A percentile compares a stretch with the other conserved stretches of the same genome.
These are phyloP conservation scores for Cydia fagiglandana DNA, from an alignment of 1,140 invertebrate species.

Conservation along the genomic window DNA sequence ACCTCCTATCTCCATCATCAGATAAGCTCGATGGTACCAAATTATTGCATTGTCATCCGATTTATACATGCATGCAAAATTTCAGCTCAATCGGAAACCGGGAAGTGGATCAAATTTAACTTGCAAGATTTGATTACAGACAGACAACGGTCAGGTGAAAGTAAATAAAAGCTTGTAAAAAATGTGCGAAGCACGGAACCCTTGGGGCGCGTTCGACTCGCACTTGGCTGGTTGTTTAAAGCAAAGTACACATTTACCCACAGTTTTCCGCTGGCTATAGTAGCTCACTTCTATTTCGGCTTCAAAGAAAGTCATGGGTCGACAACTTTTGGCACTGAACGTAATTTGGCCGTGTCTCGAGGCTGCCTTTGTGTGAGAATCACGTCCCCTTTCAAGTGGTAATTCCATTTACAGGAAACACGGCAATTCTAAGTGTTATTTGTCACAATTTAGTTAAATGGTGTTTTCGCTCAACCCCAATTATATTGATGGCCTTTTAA, in stretches of 20 bases:
- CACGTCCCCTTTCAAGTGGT: slow-evolving; percentile 19
- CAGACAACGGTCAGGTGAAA: no score
- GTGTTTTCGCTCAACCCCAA: background rate
- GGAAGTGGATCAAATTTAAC: no score
- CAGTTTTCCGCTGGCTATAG: background rate
- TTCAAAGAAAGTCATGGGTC: slow-evolving; percentile 31
- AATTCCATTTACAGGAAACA: slow-evolving; percentile 19
- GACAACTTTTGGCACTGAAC: slow-evolving; percentile 23
- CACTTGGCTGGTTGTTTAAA: no score
- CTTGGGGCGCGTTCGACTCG: background rate
- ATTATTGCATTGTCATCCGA: no score
- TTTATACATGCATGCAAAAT: no score
- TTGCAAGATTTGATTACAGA: no score
- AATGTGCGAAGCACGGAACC: no score
- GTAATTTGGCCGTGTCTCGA: slow-evolving; percentile 2
- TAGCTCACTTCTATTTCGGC: slow-evolving; percentile 9
- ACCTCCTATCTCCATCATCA: no score
- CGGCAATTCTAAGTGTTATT: slow-evolving; percentile 19
- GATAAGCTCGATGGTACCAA: no score
- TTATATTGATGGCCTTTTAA: background rate
- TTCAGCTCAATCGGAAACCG: no score
- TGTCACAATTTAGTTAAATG: slow-evolving; percentile 12
- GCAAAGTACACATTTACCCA: background rate
- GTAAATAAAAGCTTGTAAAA: no score
- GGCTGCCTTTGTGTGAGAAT: slow-evolving; percentile 17